A percentile compares a stretch with the other conserved stretches of the same genome.
phyloP scores from a whole-genome alignment of 2,797 vertebrate genomes.

The Meriones psammophilus region DNA sequence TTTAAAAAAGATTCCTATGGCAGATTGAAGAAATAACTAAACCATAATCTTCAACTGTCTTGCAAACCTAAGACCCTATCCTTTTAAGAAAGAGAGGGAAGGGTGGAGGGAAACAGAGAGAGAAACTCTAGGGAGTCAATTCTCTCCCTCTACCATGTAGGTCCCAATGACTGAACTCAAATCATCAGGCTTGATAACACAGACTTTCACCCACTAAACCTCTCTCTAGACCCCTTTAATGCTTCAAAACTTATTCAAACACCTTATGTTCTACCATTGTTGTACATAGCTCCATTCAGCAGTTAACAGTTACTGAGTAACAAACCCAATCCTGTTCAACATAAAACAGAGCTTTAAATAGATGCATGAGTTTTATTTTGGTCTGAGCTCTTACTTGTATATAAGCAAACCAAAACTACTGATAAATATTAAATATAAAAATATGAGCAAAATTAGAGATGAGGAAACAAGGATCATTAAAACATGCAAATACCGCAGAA shows the following conservation, averaged over 20 bases:
- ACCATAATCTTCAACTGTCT: slow-evolving; percentile 78
- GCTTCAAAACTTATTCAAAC: slow-evolving; percentile 70
- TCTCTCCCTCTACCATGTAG: background rate
- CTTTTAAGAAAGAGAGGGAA: background rate
- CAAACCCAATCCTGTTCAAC: slow-evolving; percentile 55
- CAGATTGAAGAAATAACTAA: slow-evolving; percentile 81
- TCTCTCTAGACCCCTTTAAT: background rate
- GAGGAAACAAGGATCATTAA: background rate
- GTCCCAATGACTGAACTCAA: background rate
- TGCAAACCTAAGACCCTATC: slow-evolving; percentile 79
- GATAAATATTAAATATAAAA: slow-evolving; percentile 54
- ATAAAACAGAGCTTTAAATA: slow-evolving; percentile 64
- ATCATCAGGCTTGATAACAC: background rate
- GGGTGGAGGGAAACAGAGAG: too few relatives aligned
- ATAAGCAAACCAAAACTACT: slow-evolving; percentile 39
- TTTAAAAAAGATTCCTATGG: slow-evolving; percentile 80
- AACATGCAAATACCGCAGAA: slow-evolving; percentile 44
- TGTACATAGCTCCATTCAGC: background rate
- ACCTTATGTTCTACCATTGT: slow-evolving; percentile 75
- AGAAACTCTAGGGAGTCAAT: background rate
- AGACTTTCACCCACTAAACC: background rate
- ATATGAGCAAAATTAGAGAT: slow-evolving; percentile 35
- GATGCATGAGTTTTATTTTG: slow-evolving; percentile 47
- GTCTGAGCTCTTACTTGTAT: background rate
- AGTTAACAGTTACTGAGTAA: slow-evolving; percentile 57